Base-by-base conservation (phyloP, 2,113 vertebrate species). In the Cnemophilus loriae region DNA sequence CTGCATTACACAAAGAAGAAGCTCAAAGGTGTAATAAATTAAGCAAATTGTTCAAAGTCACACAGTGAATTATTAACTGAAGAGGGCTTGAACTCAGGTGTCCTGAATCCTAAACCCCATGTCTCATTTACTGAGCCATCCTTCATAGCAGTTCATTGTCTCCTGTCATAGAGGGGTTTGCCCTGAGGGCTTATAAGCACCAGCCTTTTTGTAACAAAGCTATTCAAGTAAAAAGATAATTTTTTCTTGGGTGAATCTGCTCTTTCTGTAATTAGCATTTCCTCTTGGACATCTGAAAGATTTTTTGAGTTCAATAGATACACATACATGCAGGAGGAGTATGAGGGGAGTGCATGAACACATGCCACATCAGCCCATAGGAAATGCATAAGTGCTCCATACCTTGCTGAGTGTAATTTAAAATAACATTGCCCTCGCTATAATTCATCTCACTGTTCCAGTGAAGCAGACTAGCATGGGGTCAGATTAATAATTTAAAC, bases 401-500 rank as follows among this genome's bases (percentile, higher is more conserved):
- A 89, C 64, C 85, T 93, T 71, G 73, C 86, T 93, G 83, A 81
- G 76, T 87, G 79, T 96, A 84, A 95, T 97, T 97, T 95, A 75
- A 95, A 92, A 84, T 78, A 96, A 75, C 52, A 53, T 68, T 92
- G 52, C 60, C 68, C 90, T 86, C 71, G 18, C 92, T 88, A 39
- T 90, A 92, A 96, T 96, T 93, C 71, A 75, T 92, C 80, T 89
- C 41, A 28, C 85, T 81, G 56, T 93, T 93, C 52, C 71, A 89
- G 12, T 82, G 71, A 81, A 74, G 75, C 68, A 75, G 55, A 27
- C 47, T 71, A 95, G 71, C 64, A 42, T 71, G 76, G 79, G 90
- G 79, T 93, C 79, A 65, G 56, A 71, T 96, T 88, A 96, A 96
- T 97, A 95, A 96, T 93, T 94, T 68, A 94, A 84, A 63, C 47